A percentile compares a stretch with the other conserved stretches of the same genome.
Conservation (phyloP, 2,797 vertebrate genomes). For the Psittacula derbiana region DNA sequence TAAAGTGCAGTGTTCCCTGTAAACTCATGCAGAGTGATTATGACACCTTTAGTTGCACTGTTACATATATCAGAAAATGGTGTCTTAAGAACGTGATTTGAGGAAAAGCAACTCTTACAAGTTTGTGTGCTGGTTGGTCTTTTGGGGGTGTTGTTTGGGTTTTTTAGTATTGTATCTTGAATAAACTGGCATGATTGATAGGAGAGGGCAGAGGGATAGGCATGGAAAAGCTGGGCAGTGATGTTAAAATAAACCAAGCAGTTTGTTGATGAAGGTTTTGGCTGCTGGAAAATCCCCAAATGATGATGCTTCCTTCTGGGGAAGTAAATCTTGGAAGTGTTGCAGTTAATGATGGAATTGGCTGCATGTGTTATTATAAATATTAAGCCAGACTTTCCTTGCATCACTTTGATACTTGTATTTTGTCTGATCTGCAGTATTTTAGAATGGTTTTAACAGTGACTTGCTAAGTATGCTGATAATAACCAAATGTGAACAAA, state of each 20-base stretch:
- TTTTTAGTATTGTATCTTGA: neutral
- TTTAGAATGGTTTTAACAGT: neutral
- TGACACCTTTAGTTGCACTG: neutral
- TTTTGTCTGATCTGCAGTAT: neutral
- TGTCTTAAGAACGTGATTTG: neutral
- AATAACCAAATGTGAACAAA: neutral
- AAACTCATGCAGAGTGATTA: accelerated
- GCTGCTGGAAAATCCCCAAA: neutral
- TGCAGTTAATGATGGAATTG: neutral
- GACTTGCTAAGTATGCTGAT: neutral
- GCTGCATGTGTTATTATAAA: neutral
- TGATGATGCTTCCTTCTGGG: neutral
- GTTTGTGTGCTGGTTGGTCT: neutral
- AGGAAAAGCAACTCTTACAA: neutral
- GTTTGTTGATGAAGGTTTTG: neutral
- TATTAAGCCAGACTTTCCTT: neutral
- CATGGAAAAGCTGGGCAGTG: neutral
- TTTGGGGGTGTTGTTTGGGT: neutral
- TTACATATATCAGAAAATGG: neutral
- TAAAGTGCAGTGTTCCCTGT: neutral
- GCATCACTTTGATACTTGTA: neutral
- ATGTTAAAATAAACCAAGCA: neutral
- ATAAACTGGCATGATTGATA: neutral
- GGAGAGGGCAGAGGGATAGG: neutral
- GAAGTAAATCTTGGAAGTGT: neutral